These are phyloP conservation scores for Sapajus apella DNA, from an alignment of 2,113 vertebrate genomes.

Conservation along the genomic window DNA sequence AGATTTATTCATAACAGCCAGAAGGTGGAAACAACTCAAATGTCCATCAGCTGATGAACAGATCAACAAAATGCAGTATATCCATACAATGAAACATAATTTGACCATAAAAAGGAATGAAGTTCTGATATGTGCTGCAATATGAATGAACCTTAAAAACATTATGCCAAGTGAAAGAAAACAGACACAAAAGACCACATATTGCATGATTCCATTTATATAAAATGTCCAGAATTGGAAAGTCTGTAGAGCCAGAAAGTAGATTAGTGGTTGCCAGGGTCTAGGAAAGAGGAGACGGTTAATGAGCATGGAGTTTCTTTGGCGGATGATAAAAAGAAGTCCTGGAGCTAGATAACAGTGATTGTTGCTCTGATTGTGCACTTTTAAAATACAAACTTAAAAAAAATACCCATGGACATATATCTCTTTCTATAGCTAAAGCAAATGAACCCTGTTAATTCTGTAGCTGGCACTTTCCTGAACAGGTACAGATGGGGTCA, in stretches of 20 bases:
- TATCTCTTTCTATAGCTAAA: not conserved
- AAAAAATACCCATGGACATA: not conserved
- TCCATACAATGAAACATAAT: not conserved
- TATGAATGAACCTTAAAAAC: no score
- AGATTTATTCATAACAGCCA: not conserved
- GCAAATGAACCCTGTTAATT: not conserved
- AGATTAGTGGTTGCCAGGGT: not conserved
- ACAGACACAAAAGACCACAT: no score
- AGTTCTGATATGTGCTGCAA: no score
- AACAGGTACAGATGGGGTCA: rapidly evolving
- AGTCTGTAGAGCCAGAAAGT: not conserved
- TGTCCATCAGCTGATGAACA: not conserved
- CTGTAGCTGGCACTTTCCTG: not conserved
- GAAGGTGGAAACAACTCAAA: not conserved
- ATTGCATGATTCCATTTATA: not conserved
- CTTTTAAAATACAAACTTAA: constrained; percentile 3
- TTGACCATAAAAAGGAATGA: not conserved
- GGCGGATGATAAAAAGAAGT: not conserved
- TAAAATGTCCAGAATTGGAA: not conserved
- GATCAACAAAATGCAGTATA: not conserved
- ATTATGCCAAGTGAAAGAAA: no score
- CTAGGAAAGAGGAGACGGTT: not conserved
- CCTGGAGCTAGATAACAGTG: not conserved
- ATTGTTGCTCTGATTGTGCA: not conserved
- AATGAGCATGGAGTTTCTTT: not conserved